Evolutionary conservation across 2,797 vertebrate species (phyloP), one percentile per base, ranked within the genome.

Genomic region (Prionace glauca): DNA sequence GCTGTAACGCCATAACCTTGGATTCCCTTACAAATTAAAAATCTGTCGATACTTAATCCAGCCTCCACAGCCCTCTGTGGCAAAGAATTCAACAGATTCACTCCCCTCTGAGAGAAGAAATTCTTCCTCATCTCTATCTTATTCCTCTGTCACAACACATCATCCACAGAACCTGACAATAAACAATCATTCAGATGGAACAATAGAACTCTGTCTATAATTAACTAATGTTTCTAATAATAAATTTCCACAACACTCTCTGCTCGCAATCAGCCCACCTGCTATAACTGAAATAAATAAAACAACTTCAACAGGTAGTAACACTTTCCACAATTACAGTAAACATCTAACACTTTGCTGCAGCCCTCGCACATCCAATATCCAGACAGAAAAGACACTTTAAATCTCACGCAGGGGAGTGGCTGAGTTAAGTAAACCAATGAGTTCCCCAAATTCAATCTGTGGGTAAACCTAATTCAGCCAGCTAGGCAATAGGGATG

Each of bases 311-410:
- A 92, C 65, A 92, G 90, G 90, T 69, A 41, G 32, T 41, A 69
- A 92, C 10, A 92, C 62, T 92, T 92, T 92, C 90, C 90, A 92
- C 90, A 69, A 67, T 92, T 92, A 92, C 90, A 69, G 65, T 92
- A 69, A 92, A 92, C 65, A 67, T 41, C 9, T 41, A 41, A n/a
- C n/a, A 69, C n/a, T 92, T 69, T 92, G 32, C 60, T 36, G 65
- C 45, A 36, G 24, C 41, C 36, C 62, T 36, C 32, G 0, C 36
- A 45, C 81, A 24, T n/a, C 20, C 16, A 91, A 22, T 91, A 36
- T 91, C 88, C 88, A 91, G 88, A 65, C 32, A 91, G 88, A 67
- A 91, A 91, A 67, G 65, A 67, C 7, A 91, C 22, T 24, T 84
- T 36, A 91, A 91, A 91, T 62, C 60, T 67, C 60, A 65, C 16